These are phyloP conservation scores for Scatophagus argus DNA, from an alignment of 2,113 vertebrate species.

Conservation along the genomic window DNA sequence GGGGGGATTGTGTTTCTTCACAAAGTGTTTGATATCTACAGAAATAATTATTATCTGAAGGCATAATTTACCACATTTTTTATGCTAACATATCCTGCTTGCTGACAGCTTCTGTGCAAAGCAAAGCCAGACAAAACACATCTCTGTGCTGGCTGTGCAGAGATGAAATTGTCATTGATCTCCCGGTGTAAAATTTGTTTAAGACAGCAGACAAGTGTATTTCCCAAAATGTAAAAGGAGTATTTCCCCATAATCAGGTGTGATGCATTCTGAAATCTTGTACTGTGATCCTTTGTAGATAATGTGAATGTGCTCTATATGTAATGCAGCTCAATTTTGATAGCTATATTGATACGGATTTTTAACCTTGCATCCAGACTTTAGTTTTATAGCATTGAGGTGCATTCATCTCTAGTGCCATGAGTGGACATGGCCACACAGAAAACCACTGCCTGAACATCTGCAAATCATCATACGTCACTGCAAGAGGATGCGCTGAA, in stretches of 20 bases:
- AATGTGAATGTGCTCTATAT: background rate
- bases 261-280: background rate
- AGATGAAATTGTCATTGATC: constrained; percentile 40
- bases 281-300: background rate
- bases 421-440: background rate
- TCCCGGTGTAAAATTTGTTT: constrained; percentile 32
- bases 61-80: background rate
- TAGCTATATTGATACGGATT: background rate
- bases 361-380: background rate
- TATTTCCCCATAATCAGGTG: background rate
- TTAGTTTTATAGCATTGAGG: background rate
- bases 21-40: background rate
- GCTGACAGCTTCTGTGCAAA: background rate
- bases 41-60: background rate
- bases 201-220: constrained; percentile 21
- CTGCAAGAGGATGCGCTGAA: background rate
- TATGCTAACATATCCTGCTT: background rate
- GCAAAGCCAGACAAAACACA: constrained; percentile 23
- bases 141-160: background rate
- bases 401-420: background rate
- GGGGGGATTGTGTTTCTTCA: constrained; percentile 32
- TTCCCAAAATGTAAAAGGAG: background rate
- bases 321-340: background rate
- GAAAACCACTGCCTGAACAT: background rate
- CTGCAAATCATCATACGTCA: background rate